Base-by-base conservation (phyloP, 2,113 vertebrate genomes). In the Nibea albiflora region DNA sequence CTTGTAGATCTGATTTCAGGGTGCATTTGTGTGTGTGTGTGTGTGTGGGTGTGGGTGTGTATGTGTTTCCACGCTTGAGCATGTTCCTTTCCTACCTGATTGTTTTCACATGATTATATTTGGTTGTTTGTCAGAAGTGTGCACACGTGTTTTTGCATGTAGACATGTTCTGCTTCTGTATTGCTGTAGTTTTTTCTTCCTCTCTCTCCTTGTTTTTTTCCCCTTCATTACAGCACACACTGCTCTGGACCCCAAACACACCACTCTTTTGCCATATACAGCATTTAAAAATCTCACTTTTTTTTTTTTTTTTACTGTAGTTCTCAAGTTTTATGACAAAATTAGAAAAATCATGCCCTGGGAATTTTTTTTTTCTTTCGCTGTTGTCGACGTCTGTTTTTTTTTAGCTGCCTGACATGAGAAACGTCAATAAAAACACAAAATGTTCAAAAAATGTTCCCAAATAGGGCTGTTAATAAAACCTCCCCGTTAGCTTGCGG, bases 381-480 rank as follows among this genome's bases (percentile, higher is more conserved):
- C 14, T 56, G 17, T 79, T 46, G 61, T 61, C 0, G 3, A 44
- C 9, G n/a, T 39, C 11, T 74, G 19, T 83, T 53, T 66, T 68
- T 68, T 77, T 65, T 75, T 39, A 82, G 49, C 73, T 73, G 35
- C 39, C 72, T 62, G 62, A 87, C 85, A 86, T 89, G 87, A 84
- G 83, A 92, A 90, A 88, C 44, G 39, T 75, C 66, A 84, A 76
- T 86, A 82, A 87, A 86, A 82, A 76, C 58, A 83, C 39, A 81
- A 85, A 87, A 76, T 15, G 1, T 56, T 49, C 24, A 61, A 70
- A 62, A 86, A 66, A 56, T 67, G 50, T 86, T 76, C 78, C 81
- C 89, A 92, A 88, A 90, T 86, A 89, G 82, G 90, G 89, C 84
- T 73, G 81, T 91, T 92, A 90, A 90, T 92, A 92, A 91, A 86